Evolutionary conservation across 2,888 invertebrate genomes (phyloP).

Genomic region (Kryphioiulus occultus): DNA sequence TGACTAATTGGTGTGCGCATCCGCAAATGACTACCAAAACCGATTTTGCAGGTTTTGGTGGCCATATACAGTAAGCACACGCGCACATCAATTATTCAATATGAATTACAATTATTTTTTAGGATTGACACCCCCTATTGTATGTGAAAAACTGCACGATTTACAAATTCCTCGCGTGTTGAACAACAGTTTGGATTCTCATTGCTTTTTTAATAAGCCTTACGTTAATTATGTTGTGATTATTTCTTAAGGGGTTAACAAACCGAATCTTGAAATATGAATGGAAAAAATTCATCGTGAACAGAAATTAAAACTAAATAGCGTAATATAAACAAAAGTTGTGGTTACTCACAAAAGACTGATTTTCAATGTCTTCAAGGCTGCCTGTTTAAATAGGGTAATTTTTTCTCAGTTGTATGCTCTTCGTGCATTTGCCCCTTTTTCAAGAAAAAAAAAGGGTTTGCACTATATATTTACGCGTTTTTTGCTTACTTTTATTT

Average conservation of each 20-base stretch:
- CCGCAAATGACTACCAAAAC: too few species aligned
- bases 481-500: slow-evolving; percentile 1
- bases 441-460: background rate
- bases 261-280: background rate
- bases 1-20: too few species aligned
- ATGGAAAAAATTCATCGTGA: background rate
- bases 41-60: too few species aligned
- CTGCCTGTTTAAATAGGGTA: background rate
- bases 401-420: background rate
- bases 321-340: background rate
- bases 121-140: too few species aligned
- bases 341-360: background rate
- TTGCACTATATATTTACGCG: background rate
- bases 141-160: background rate
- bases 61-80: too few species aligned
- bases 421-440: background rate
- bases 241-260: background rate
- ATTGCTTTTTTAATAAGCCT: background rate
- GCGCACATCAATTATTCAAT: too few species aligned
- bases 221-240: background rate
- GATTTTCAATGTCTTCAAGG: background rate
- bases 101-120: too few species aligned
- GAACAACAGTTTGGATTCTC: background rate
- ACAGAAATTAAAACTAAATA: background rate
- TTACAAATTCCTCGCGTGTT: background rate